Percentiles rank a stretch among this genome's conserved stretches.
phyloP scores from a whole-genome alignment of 2,797 vertebrate genomes.

The Onychomys arenicola region DNA sequence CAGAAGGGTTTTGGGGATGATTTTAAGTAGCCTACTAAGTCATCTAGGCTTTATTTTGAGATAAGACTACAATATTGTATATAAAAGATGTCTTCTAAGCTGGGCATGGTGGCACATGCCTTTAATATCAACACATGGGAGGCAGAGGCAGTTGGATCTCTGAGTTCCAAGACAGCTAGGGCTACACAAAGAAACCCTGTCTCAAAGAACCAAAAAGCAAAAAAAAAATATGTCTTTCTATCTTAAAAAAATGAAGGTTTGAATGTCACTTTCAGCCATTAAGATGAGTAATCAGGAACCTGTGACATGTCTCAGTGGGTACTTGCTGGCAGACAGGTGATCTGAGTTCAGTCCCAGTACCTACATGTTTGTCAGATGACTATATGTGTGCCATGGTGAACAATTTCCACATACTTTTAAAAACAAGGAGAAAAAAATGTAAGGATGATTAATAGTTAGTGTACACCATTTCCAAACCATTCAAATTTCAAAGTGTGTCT shows the following conservation, averaged over 20 bases:
- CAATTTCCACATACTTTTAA: background rate
- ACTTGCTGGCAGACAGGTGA: background rate
- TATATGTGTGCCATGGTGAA: background rate
- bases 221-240: background rate
- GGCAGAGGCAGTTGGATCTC: background rate
- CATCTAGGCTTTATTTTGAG: background rate
- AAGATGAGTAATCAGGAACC: background rate
- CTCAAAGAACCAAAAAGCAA: background rate
- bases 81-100: background rate
- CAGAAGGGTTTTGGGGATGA: background rate
- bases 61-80: background rate
- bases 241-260: background rate
- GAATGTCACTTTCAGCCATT: background rate
- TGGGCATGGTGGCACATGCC: background rate
- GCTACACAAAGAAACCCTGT: background rate
- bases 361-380: background rate
- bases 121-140: background rate
- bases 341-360: too few species aligned
- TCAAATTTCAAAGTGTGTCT: slow-evolving; percentile 23
- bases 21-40: background rate
- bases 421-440: background rate
- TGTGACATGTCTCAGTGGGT: background rate
- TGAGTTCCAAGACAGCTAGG: background rate
- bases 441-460: background rate
- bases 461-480: slow-evolving; percentile 31